phyloP scores from a whole-genome alignment of 2,797 vertebrate species.

The Peromyscus melanophrys region DNA sequence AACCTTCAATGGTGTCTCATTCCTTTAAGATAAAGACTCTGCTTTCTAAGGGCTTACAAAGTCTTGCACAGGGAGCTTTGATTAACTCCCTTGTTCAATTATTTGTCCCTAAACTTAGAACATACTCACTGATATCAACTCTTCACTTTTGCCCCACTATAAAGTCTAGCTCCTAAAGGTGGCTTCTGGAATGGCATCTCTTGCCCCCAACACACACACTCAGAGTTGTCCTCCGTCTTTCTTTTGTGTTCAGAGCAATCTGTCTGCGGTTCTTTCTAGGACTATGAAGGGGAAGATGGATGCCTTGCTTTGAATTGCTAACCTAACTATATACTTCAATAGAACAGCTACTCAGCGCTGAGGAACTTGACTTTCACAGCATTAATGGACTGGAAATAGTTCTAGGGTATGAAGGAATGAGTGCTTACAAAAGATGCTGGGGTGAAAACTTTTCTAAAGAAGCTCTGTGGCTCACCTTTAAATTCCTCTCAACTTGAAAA shows the following conservation, averaged over 20 bases:
- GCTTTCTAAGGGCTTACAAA: neutral
- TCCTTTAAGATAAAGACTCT: neutral
- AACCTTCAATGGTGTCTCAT: neutral
- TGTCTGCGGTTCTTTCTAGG: conserved; percentile 1
- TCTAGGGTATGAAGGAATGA: neutral
- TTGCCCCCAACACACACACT: neutral
- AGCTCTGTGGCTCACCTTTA: conserved; percentile 57
- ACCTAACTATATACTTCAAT: neutral
- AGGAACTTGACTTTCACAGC: conserved; percentile 5
- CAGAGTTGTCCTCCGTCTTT: neutral
- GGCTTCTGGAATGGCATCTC: neutral
- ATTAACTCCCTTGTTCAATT: neutral
- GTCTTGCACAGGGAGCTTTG: neutral
- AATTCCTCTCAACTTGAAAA: conserved; percentile 75
- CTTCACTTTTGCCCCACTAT: neutral
- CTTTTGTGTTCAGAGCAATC: neutral
- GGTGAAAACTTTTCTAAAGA: conserved; percentile 60
- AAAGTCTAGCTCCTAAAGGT: neutral
- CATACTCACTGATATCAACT: neutral
- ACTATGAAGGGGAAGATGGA: neutral
- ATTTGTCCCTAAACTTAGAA: neutral
- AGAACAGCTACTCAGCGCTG: neutral
- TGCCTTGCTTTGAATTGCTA: neutral
- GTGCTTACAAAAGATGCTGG: neutral
- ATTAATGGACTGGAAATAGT: neutral